phyloP scores from a whole-genome alignment of 2,113 vertebrate species.

The Amia ocellicauda region DNA sequence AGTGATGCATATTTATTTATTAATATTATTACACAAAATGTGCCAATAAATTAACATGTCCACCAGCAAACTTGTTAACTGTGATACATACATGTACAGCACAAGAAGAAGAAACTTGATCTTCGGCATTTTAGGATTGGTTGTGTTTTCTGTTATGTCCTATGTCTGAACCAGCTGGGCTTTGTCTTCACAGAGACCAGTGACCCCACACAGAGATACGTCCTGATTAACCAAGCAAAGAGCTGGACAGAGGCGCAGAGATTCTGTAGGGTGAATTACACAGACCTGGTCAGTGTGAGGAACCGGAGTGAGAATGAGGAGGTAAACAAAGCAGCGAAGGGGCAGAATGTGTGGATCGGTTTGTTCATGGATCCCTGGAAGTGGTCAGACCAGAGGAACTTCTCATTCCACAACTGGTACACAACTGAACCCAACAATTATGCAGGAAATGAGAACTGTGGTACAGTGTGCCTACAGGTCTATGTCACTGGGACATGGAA shows the following conservation, averaged over 20 bases:
- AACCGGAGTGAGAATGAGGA: slow-evolving; percentile 1
- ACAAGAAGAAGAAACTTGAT: no score
- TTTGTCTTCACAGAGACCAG: no score
- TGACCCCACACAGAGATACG: no score
- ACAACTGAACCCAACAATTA: not conserved
- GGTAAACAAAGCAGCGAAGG: not conserved
- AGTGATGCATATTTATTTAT: no score
- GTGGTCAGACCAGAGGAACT: slow-evolving; percentile 9
- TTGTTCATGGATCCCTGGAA: slow-evolving; percentile 11
- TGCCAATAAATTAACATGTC: no score
- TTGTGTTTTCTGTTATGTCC: no score
- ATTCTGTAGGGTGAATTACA: slow-evolving; percentile 11
- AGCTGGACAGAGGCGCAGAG: not conserved
- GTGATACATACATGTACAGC: no score
- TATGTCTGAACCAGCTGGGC: no score
- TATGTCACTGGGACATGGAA: not conserved
- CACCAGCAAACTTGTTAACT: no score
- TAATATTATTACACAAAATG: no score
- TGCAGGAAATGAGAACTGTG: not conserved
- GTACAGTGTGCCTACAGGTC: not conserved
- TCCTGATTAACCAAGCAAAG: not conserved
- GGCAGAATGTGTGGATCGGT: not conserved
- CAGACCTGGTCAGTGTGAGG: slow-evolving; percentile 28
- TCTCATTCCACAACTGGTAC: slow-evolving; percentile 6
- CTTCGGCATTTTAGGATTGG: no score